These are phyloP conservation scores for Coptodon rendalli DNA, from an alignment of 2,113 vertebrate species.

Conservation along the genomic window DNA sequence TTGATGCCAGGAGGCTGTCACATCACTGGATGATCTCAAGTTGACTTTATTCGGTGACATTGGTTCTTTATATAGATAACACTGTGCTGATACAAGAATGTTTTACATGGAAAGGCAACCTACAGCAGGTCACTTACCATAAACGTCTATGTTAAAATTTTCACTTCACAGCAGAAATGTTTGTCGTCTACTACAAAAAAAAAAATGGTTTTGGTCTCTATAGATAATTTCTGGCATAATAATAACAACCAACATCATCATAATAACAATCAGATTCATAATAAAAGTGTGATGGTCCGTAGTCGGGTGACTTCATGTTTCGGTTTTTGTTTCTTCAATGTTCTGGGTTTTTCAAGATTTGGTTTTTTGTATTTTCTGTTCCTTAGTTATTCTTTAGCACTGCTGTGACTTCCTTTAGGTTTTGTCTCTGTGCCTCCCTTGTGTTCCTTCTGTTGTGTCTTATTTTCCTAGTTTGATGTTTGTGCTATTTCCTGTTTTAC, in stretches of 20 bases:
- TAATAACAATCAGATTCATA: neutral
- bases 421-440: too few relatives aligned
- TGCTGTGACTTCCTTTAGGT: neutral
- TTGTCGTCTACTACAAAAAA: neutral
- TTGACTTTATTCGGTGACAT: fast-evolving
- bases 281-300: fast-evolving
- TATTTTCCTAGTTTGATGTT: too few relatives aligned
- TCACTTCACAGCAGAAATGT: neutral
- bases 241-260: fast-evolving
- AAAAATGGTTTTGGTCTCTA: fast-evolving
- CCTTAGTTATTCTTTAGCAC: neutral
- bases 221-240: neutral
- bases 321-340: fast-evolving
- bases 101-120: neutral
- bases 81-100: neutral
- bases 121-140: neutral
- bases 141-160: neutral
- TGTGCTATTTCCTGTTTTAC: too few relatives aligned
- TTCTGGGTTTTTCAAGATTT: fast-evolving
- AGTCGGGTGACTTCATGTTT: fast-evolving
- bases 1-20: fast-evolving
- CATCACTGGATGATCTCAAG: fast-evolving
- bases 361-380: neutral
- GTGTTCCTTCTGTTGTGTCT: too few relatives aligned
- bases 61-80: fast-evolving